Evolutionary conservation across 2,888 invertebrate species (phyloP), one percentile per base, ranked within the genome.

Genomic region (Psylliodes chrysocephalus): DNA sequence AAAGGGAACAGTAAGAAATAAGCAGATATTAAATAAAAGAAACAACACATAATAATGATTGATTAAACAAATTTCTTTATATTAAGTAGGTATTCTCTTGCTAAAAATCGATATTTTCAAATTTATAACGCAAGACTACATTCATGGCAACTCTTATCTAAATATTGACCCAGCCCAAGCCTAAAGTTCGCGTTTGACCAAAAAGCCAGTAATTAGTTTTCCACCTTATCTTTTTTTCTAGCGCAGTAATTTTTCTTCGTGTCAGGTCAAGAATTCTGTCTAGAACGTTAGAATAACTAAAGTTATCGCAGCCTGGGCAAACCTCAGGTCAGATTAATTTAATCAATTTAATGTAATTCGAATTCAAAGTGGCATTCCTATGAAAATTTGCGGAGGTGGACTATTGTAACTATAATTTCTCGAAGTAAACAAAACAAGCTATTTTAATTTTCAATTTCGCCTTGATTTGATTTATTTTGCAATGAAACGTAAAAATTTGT

Each of bases 321-420:
- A 28, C 28, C 49, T 17, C 49, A 15, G 49, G 28, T 49, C 49
- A 49, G 28, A 28, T 49, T 49, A 30, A 49, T 49, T 49, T n/a
- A 49, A 49, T 49, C 49, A 49, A 49, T 49, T 47, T 49, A 25
- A 49, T 49, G 49, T 30, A 49, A 49, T 49, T 49, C 42, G 42
- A 18, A 17, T 35, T 42, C 14, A 30, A 30, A 49, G 28, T 28
- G 49, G 15, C 49, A 49, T 49, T 49, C 49, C 49, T 49, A 49
- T 49, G 49, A 49, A 49, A 49, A 49, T 49, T 49, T 49, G 49
- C 49, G 49, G 49, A 49, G 49, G 49, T 28, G 49, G 42, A 42
- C 17, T 42, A 18, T 18, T 18, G 10, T 42, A 35, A 14, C 15
- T 18, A 3, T 42, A 18, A 42, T 18, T 42, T 42, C 42, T 42